These are phyloP conservation scores for Galleria mellonella DNA, from an alignment of 1,140 invertebrate species.

Conservation along the genomic window DNA sequence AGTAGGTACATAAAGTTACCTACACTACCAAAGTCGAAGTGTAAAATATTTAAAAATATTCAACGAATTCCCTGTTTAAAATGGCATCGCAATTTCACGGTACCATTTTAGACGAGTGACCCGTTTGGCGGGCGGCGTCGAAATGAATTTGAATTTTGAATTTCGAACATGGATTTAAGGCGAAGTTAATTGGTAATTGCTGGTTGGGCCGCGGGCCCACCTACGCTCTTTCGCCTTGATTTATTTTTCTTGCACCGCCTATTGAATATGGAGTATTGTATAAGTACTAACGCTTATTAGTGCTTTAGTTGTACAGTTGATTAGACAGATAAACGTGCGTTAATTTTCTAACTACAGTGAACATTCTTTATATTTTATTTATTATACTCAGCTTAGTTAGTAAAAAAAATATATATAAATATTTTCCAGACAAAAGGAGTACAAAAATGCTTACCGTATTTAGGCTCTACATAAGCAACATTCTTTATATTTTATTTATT, in stretches of 20 bases:
- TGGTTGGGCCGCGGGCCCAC: constrained; percentile 38
- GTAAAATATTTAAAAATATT: too few species aligned
- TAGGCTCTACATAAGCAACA: too few species aligned
- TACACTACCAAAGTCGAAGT: too few species aligned
- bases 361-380: too few species aligned
- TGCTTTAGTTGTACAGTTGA: too few species aligned
- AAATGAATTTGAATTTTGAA: constrained; percentile 57
- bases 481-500: too few species aligned
- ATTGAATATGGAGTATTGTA: constrained; percentile 41
- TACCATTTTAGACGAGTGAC: constrained; percentile 36
- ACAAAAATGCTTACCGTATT: too few species aligned
- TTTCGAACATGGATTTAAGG: constrained; percentile 31
- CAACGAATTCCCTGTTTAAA: neutral
- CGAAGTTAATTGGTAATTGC: constrained; percentile 65
- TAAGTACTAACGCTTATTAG: neutral
- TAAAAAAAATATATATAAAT: too few species aligned
- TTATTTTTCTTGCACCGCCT: constrained; percentile 48
- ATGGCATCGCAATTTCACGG: constrained; percentile 23
- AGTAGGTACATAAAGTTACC: too few species aligned
- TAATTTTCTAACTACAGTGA: too few species aligned
- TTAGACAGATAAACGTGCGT: neutral
- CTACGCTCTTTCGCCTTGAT: constrained; percentile 46
- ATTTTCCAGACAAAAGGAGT: too few species aligned
- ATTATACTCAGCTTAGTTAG: too few species aligned
- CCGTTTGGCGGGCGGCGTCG: constrained; percentile 19